Percentiles rank a stretch among this genome's conserved stretches.
Conservation (phyloP, 2,888 invertebrate genomes). For the Tenodera sinensis region DNA sequence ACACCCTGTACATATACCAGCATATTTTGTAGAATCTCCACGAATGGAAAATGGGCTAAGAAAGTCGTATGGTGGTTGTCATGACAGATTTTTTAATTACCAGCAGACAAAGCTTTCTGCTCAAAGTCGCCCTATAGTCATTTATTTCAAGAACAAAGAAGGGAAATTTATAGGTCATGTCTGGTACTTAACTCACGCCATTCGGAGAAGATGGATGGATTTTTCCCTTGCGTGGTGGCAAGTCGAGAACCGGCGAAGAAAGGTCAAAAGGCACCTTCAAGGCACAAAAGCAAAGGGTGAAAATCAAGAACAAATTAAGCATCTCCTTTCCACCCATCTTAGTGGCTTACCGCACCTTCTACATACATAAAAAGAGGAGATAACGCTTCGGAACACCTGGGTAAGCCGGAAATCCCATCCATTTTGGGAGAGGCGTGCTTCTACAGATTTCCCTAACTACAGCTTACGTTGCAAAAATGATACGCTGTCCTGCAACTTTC, state of each 20-base stretch:
- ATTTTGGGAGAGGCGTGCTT: too few species aligned
- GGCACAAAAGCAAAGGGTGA: not conserved
- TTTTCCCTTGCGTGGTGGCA: not conserved
- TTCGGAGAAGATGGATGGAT: not conserved
- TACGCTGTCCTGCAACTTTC: too few species aligned
- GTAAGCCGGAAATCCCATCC: not conserved
- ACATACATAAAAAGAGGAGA: not conserved
- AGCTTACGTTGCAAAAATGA: too few species aligned
- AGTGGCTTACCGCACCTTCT: not conserved
- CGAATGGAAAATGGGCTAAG: too few species aligned
- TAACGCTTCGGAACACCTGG: not conserved
- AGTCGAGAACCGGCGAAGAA: not conserved
- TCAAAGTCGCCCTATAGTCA: not conserved
- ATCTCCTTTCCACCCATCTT: not conserved
- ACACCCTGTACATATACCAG: too few species aligned
- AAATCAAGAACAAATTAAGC: not conserved
- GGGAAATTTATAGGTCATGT: not conserved
- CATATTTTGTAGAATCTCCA: too few species aligned
- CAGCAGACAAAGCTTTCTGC: not conserved
- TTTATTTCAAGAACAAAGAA: not conserved
- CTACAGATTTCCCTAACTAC: too few species aligned
- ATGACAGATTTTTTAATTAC: too few species aligned
- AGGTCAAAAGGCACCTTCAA: not conserved
- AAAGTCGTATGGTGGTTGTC: too few species aligned
- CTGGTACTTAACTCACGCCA: not conserved